Evolutionary conservation across 2,113 vertebrate species (phyloP), one percentile per base, ranked within the genome.

Genomic region (Podiceps cristatus): DNA sequence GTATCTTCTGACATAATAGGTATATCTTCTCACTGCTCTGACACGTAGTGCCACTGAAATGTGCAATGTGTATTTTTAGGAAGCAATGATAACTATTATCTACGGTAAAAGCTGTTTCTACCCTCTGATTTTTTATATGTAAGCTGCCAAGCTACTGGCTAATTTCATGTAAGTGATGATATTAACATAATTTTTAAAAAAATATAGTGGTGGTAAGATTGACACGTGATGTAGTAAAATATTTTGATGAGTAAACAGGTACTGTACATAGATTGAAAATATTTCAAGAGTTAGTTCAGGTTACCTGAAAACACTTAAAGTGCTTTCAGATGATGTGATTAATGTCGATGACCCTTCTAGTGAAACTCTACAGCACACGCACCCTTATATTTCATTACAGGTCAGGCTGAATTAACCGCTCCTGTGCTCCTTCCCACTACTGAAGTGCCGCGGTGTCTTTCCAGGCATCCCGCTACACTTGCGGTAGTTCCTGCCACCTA

Each of bases 401-500:
- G 33, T 87, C 45, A 82, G 35, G 9, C 23, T 29, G 40, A n/a
- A 63, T 1, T 18, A 66, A 68, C 15, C 3, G 5, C 33, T 88
- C 14, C 25, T 12, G 25, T 1, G 3, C 56, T 66, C 45, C 33
- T 60, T 42, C n/a, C 20, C n/a, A 62, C 56, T 25, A 5, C 25
- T 1, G 1, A 64, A 66, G 22, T 3, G 87, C 45, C 22, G 6
- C 5, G 71, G 7, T 1, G 0, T 1, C 42, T 58, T 95, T 27
- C 50, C 28, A 69, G 55, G 37, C 50, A 37, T 5, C 4, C 37
- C 3, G 9, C 58, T 63, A 15, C 96, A 95, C 11, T 84, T 16
- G 69, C 28, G 95, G 97, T 40, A 92, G 50, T 4, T 96, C 67
- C 94, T 97, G 97, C 67, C 97, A 97, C 89, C 97, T 96, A 59